phyloP scores from a whole-genome alignment of 1,140 invertebrate species.

The Euura lappo region DNA sequence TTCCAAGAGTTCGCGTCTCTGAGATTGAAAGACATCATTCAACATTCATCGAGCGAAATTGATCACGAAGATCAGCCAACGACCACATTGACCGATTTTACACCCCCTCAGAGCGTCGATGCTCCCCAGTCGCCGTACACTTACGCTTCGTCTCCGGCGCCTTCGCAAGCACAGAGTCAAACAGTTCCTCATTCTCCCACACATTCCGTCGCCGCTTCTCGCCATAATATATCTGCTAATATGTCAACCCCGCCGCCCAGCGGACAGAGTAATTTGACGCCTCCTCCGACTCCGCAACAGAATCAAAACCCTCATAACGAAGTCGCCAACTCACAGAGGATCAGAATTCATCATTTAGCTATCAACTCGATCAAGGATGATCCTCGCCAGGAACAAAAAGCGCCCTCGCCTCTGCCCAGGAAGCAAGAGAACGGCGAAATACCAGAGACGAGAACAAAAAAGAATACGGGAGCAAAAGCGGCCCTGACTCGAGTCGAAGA shows the following conservation, averaged over 20 bases:
- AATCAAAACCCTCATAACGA: background rate
- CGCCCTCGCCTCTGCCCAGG: too few species aligned
- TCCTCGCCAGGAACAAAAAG: too few species aligned
- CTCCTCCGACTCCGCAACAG: background rate
- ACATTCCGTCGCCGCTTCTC: background rate
- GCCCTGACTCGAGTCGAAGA: too few species aligned
- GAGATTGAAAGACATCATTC: background rate
- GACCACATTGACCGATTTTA: constrained; percentile 2
- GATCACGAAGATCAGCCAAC: background rate
- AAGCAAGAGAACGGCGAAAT: too few species aligned
- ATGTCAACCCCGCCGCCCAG: background rate
- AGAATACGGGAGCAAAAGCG: too few species aligned
- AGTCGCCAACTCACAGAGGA: background rate
- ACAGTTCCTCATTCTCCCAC: background rate
- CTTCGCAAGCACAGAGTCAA: background rate
- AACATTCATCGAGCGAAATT: background rate
- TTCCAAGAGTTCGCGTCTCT: constrained; percentile 7
- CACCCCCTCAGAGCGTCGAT: constrained; percentile 10
- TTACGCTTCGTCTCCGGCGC: background rate
- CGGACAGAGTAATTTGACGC: background rate
- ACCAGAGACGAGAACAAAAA: too few species aligned
- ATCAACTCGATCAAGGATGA: background rate
- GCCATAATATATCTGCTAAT: background rate
- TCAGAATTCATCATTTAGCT: too few species aligned
- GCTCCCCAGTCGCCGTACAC: background rate